phyloP scores from a whole-genome alignment of 2,113 vertebrate species.

The Clupea harengus region DNA sequence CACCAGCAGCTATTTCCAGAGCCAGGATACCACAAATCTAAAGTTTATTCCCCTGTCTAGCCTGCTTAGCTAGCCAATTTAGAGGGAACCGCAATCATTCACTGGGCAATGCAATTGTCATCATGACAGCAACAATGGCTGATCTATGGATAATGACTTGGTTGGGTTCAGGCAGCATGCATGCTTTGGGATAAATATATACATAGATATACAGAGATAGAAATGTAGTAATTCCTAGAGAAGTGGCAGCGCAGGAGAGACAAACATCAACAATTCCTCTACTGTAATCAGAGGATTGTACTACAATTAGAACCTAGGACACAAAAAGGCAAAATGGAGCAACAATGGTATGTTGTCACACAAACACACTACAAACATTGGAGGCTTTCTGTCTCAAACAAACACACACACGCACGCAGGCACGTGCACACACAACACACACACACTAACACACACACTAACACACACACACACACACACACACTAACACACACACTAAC shows the following conservation, averaged over 20 bases:
- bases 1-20: constrained; percentile 63
- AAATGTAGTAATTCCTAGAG: constrained; percentile 46
- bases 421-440: background rate
- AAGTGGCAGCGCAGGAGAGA: background rate
- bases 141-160: constrained; percentile 61
- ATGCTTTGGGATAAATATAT: constrained; percentile 52
- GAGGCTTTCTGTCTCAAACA: background rate
- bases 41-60: constrained; percentile 66
- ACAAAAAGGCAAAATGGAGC: background rate
- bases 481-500: background rate
- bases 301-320: too few relatives aligned
- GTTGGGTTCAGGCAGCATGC: constrained; percentile 37
- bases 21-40: constrained; percentile 61
- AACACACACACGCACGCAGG: background rate
- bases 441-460: background rate
- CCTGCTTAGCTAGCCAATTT: constrained; percentile 63
- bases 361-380: background rate
- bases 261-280: background rate
- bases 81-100: constrained; percentile 56
- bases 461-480: background rate
- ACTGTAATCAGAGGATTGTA: background rate
- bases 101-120: constrained; percentile 44
- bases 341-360: background rate
- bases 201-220: constrained; percentile 47
- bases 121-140: constrained; percentile 42